Percentiles rank a stretch among this genome's conserved stretches.
phyloP scores from a whole-genome alignment of 2,888 invertebrate genomes.

The Chrysotoxum bicinctum region DNA sequence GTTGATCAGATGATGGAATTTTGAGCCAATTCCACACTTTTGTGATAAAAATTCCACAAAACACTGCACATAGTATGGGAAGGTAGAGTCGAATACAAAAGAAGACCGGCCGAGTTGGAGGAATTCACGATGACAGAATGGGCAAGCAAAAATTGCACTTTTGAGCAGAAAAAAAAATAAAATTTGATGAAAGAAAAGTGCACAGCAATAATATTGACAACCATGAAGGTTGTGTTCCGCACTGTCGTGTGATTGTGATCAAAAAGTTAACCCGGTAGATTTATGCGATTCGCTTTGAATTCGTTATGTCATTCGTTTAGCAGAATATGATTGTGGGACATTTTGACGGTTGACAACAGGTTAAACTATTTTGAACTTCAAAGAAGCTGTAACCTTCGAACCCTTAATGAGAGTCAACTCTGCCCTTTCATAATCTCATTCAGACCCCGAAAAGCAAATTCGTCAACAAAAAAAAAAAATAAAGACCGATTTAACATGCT shows the following conservation, averaged over 20 bases:
- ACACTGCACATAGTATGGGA: slow-evolving; percentile 39
- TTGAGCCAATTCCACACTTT: slow-evolving; percentile 39
- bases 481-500: slow-evolving; percentile 25
- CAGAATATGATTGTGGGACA: background rate
- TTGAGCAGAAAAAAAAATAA: background rate
- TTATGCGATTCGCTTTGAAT: background rate
- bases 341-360: too few species aligned
- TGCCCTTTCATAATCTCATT: background rate
- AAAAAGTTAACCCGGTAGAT: background rate
- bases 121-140: background rate
- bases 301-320: background rate
- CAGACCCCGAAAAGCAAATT: background rate
- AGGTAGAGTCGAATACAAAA: background rate
- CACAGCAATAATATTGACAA: too few species aligned
- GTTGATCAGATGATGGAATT: slow-evolving; percentile 46
- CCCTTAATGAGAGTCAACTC: background rate
- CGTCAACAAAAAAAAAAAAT: background rate
- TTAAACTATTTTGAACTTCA: too few species aligned
- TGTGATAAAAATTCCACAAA: slow-evolving; percentile 23
- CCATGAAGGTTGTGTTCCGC: background rate
- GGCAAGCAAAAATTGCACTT: background rate
- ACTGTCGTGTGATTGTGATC: background rate
- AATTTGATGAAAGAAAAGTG: background rate
- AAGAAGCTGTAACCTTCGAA: background rate
- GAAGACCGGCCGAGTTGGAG: background rate